Percentiles rank a stretch among this genome's conserved stretches.
These are phyloP conservation scores for Steatocranus sp. DNA, from an alignment of 2,797 vertebrate species.

Conservation along the genomic window DNA sequence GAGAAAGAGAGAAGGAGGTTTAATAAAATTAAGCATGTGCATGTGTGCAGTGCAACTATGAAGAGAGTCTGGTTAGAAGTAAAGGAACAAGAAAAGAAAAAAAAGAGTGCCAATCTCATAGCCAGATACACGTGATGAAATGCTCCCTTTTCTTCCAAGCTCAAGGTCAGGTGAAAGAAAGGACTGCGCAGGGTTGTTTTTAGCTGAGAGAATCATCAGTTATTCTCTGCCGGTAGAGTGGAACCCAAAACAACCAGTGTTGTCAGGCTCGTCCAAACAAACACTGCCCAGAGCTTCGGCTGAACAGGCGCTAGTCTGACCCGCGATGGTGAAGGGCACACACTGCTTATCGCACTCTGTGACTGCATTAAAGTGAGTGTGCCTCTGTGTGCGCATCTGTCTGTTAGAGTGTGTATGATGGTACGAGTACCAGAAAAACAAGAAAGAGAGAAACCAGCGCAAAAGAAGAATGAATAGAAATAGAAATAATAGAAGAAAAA, in stretches of 20 bases:
- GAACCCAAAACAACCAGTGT: slow-evolving; percentile 2
- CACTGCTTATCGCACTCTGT: background rate
- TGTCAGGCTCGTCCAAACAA: slow-evolving; percentile 10
- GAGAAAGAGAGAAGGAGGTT: background rate
- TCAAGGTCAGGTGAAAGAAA: slow-evolving; percentile 12
- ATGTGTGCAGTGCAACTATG: background rate
- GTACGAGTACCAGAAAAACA: background rate
- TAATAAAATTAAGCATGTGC: background rate
- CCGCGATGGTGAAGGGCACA: background rate
- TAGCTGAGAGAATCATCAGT: background rate
- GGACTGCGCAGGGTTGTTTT: background rate
- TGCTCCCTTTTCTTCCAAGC: background rate
- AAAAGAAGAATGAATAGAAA: background rate
- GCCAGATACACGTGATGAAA: background rate
- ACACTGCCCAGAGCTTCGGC: background rate
- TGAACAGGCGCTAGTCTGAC: background rate
- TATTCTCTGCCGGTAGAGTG: background rate
- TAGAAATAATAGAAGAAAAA: background rate
- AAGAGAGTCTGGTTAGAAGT: background rate
- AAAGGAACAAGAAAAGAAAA: background rate
- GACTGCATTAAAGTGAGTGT: background rate
- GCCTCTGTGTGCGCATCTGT: background rate
- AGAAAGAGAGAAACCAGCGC: background rate
- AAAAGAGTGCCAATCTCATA: background rate
- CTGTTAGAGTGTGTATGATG: background rate